Conservation (phyloP, 2,888 invertebrate species). For the Ormyrus rosae region DNA sequence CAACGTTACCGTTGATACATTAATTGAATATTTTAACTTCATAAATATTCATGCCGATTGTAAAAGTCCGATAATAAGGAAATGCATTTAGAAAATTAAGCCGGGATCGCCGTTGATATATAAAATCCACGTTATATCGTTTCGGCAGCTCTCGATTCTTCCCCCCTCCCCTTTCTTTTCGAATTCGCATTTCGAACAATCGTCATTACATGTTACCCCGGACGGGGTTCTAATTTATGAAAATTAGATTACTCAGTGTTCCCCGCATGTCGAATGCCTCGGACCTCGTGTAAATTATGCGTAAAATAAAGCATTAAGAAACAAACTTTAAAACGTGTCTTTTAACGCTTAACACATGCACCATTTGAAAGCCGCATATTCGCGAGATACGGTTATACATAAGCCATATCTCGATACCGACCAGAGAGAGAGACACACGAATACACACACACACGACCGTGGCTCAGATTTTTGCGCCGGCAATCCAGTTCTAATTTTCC, state of each 20-base stretch:
- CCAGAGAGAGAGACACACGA: background rate
- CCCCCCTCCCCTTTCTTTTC: background rate
- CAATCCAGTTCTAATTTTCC: constrained; percentile 42
- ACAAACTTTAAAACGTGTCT: background rate
- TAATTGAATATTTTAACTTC: constrained; percentile 36
- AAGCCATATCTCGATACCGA: no score
- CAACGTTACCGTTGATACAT: background rate
- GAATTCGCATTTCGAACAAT: constrained; percentile 3
- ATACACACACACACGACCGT: background rate
- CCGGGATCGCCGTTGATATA: constrained; percentile 5
- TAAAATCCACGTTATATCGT: background rate
- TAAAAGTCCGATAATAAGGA: constrained; percentile 27
- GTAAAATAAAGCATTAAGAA: background rate
- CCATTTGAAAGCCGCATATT: no score
- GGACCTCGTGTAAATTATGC: background rate
- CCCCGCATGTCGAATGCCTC: background rate
- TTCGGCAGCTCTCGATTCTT: no score
- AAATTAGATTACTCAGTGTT: constrained; percentile 4
- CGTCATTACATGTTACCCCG: background rate
- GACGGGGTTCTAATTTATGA: constrained; percentile 7
- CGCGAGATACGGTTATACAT: no score
- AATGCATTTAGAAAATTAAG: constrained; percentile 10
- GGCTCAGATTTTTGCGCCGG: background rate
- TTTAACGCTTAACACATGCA: background rate
- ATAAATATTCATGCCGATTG: constrained; percentile 35